These are phyloP conservation scores for Gerris lacustris DNA, from an alignment of 2,888 invertebrate species.

Conservation along the genomic window DNA sequence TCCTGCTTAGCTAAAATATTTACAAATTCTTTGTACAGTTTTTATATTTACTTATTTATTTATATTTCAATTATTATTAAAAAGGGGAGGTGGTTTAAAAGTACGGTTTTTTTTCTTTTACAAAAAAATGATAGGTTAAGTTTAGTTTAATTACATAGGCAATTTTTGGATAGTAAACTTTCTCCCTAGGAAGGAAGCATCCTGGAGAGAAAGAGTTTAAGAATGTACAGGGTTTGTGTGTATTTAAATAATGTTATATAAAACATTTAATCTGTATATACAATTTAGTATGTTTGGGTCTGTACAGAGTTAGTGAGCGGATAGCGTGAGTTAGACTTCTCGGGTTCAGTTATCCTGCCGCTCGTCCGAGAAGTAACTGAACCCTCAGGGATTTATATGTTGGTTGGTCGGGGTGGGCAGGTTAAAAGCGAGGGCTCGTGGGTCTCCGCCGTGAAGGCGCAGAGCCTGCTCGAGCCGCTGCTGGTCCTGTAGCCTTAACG, in stretches of 20 bases:
- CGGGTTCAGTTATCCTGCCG: constrained; percentile 24
- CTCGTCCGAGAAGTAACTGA: constrained; percentile 29
- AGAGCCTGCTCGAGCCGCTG: constrained; percentile 48
- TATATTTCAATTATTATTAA: not conserved
- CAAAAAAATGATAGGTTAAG: not conserved
- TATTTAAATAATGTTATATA: no score
- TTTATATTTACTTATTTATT: not conserved
- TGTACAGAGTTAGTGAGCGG: not conserved
- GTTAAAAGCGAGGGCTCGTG: constrained; percentile 65
- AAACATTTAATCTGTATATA: not conserved
- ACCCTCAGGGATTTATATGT: constrained; percentile 31
- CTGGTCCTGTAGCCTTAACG: constrained; percentile 43
- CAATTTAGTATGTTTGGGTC: not conserved
- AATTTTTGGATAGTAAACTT: not conserved
- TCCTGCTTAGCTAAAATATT: not conserved
- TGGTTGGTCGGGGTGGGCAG: constrained; percentile 37
- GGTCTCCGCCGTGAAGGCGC: constrained; percentile 62
- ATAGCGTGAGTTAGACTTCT: not conserved
- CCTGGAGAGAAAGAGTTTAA: no score
- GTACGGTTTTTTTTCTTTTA: not conserved
- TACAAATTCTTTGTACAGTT: not conserved
- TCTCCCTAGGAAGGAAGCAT: no score
- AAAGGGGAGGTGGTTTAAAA: not conserved
- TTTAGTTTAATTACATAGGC: not conserved
- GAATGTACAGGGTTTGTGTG: no score